A percentile compares a stretch with the other conserved stretches of the same genome.
Conservation (phyloP, 2,113 vertebrate genomes). For the Macroglossus sobrinus region DNA sequence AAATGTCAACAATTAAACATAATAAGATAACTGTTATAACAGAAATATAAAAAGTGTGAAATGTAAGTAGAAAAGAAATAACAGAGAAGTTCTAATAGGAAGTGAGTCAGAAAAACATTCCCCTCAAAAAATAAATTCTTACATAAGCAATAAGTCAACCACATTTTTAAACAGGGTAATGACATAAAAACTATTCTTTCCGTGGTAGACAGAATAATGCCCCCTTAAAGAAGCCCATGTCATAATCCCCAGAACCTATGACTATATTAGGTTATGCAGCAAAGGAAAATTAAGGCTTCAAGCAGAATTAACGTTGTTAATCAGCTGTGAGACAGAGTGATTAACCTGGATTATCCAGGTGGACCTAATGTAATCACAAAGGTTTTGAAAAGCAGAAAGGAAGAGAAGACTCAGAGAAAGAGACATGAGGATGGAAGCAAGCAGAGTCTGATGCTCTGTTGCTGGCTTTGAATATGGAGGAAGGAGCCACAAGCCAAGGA, state of each 20-base stretch:
- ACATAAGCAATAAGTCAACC: not conserved
- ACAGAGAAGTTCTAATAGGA: not conserved
- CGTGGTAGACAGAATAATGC: not conserved
- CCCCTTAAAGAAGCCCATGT: not conserved
- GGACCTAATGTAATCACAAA: not conserved
- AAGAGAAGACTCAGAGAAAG: not conserved
- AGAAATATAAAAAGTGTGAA: not conserved
- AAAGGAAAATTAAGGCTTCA: not conserved
- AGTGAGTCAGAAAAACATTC: not conserved
- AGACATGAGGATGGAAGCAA: not conserved
- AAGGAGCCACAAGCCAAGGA: not conserved
- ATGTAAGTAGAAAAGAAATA: conserved; percentile 15
- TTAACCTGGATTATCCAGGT: not conserved
- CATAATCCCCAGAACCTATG: not conserved
- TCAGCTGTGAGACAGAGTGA: not conserved
- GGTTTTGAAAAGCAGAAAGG: not conserved
- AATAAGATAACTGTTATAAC: not conserved
- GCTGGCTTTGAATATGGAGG: not conserved
- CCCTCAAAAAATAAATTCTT: not conserved
- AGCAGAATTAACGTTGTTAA: not conserved
- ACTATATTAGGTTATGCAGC: not conserved
- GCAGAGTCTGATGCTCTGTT: not conserved
- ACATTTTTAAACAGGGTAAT: conserved; percentile 3
- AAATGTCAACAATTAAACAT: not conserved
- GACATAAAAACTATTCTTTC: not conserved